Base-by-base conservation (phyloP, 1,140 invertebrate species). In the Delia radicum region DNA sequence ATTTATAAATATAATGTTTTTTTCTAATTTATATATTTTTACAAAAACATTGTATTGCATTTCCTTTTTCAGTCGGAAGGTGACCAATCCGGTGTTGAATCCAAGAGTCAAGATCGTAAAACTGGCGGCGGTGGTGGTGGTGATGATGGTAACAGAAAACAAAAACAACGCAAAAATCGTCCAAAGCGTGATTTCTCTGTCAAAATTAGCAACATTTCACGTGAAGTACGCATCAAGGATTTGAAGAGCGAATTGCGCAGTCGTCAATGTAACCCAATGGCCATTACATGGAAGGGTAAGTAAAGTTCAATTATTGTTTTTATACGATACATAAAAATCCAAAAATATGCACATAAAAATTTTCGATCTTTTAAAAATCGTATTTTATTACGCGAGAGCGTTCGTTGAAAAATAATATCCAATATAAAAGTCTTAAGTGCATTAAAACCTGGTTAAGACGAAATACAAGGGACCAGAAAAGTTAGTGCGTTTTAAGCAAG, bases 221-320 rank as follows among this genome's bases (percentile, higher is more conserved):
- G 87, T 24, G 85, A 87, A 37, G 88, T 90, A 13, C 87, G 90
- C 73, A 88, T 91, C 6, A 87, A 90, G 61, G 90, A 91, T 80
- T 81, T 92, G 55, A 91, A 91, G 81, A 87, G 87, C 26, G 90
- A 89, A 61, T 82, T 92, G 13, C 81, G 83, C 26, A 88, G 90
- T 74, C 87, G 89, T 63, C 89, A 90, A 61, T 88, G 91, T 48
- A 90, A 89, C 80, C 90, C 89, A 69, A 87, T 86, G 72, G 88
- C 88, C 74, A 91, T 92, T 76, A 89, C 88, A 73, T 91, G 91
- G 91, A 85, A 85, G 73, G 84, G 84, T 85, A 79, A 24, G 78
- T 74, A n/a, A 46, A 37, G 13, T 37, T 37, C 33, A 37, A 10
- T 37, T 3, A 37, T 0, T 6, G 5, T 33, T 33, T 33, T 33